phyloP scores from a whole-genome alignment of 2,797 vertebrate genomes.

The Anniella stebbinsi region DNA sequence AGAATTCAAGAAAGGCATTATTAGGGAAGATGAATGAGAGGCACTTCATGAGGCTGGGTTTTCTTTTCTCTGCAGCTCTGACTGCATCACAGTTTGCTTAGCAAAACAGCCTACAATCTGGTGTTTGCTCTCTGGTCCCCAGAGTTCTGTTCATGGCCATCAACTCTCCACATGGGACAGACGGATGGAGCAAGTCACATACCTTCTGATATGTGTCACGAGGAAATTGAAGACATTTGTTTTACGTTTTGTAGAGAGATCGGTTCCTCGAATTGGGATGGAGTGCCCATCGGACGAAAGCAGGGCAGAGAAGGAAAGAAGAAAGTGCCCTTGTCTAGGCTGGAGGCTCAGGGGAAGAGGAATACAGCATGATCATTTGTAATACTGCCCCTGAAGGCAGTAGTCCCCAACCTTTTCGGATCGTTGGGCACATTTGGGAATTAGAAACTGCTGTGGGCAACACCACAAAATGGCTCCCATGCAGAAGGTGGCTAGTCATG shows the following conservation, averaged over 20 bases:
- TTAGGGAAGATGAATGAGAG: background rate
- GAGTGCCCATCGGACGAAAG: background rate
- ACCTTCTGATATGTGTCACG: background rate
- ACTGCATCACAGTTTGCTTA: background rate
- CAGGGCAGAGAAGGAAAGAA: background rate
- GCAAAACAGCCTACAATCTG: background rate
- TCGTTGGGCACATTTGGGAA: no score
- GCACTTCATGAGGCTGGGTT: accelerated
- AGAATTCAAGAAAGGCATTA: background rate
- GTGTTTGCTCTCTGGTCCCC: background rate
- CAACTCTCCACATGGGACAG: background rate
- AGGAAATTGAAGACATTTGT: background rate
- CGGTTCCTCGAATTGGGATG: background rate
- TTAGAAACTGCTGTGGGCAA: no score
- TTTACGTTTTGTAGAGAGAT: background rate
- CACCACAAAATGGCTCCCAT: no score
- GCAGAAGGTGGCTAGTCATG: no score
- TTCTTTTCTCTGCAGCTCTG: background rate
- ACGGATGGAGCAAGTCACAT: background rate
- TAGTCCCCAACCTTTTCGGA: no score
- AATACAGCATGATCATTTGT: no score
- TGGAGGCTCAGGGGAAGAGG: no score
- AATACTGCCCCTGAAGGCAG: no score
- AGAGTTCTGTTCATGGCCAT: background rate
- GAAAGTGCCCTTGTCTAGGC: background rate